A percentile compares a stretch with the other conserved stretches of the same genome.
Evolutionary conservation across 2,888 invertebrate genomes (phyloP).

Genomic region (Drosophila neonasuta): DNA sequence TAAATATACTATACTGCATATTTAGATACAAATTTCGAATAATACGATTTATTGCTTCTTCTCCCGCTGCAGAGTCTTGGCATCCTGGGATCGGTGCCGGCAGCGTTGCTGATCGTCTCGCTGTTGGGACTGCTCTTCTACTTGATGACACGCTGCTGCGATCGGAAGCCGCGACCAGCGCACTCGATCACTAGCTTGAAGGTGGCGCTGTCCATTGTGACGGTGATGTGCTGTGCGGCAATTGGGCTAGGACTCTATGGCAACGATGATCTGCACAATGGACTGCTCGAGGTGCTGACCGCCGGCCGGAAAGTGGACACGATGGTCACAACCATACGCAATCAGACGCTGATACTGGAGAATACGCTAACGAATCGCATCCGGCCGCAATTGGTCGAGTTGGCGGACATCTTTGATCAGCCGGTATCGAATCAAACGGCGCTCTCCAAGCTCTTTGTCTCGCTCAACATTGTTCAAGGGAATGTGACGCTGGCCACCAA

Average conservation of each 20-base stretch:
- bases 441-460: constrained; percentile 87
- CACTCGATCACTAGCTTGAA: constrained; percentile 94
- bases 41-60: too few species aligned
- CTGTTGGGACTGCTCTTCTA: constrained; percentile 94
- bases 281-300: constrained; percentile 90
- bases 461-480: constrained; percentile 87
- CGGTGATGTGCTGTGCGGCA: constrained; percentile 94
- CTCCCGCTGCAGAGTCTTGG: constrained; percentile 88
- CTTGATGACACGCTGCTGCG: constrained; percentile 97
- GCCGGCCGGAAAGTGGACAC: constrained; percentile 92
- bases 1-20: too few species aligned
- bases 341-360: constrained; percentile 91
- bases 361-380: constrained; percentile 88
- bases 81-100: constrained; percentile 96
- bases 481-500: constrained; percentile 90
- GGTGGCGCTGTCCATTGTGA: constrained; percentile 90
- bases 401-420: constrained; percentile 90
- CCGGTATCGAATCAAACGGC: constrained; percentile 91
- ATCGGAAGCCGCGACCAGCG: constrained; percentile 94
- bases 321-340: constrained; percentile 90
- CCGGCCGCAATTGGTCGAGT: constrained; percentile 87
- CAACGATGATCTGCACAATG: constrained; percentile 96
- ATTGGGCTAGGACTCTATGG: constrained; percentile 95
- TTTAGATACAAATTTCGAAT: too few species aligned
- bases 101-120: constrained; percentile 95